Evolutionary conservation across 2,113 vertebrate species (phyloP).

Genomic region (Tauraco erythrolophus): DNA sequence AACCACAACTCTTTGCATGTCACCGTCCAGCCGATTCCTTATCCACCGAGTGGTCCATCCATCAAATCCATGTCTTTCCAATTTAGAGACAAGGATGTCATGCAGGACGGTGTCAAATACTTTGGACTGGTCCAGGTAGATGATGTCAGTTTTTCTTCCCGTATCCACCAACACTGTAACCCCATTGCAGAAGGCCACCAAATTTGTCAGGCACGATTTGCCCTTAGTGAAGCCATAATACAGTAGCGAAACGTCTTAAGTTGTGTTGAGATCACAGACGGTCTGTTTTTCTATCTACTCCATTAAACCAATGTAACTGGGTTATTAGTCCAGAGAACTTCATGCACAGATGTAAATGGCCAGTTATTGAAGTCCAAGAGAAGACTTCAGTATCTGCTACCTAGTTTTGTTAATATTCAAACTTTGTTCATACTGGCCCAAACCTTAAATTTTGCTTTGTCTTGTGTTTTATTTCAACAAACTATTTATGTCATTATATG

Average conservation of each 20-base stretch:
- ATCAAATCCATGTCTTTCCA: too few relatives aligned
- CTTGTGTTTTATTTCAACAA: neutral
- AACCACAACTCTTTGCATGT: too few relatives aligned
- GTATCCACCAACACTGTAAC: too few relatives aligned
- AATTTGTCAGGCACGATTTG: too few relatives aligned
- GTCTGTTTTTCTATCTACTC: too few relatives aligned
- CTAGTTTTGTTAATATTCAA: neutral
- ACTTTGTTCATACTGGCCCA: neutral
- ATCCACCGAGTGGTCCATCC: too few relatives aligned
- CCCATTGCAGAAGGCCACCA: too few relatives aligned
- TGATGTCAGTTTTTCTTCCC: too few relatives aligned
- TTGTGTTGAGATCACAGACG: neutral
- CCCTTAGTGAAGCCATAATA: neutral
- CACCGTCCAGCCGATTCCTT: too few relatives aligned
- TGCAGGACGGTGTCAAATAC: too few relatives aligned
- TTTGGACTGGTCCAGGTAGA: too few relatives aligned
- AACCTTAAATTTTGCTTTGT: neutral
- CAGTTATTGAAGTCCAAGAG: neutral
- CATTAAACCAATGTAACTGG: neutral
- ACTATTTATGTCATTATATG: neutral
- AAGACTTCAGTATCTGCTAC: neutral
- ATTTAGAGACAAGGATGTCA: too few relatives aligned
- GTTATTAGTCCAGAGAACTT: neutral
- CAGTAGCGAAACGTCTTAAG: neutral
- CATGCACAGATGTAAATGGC: neutral